These are phyloP conservation scores for Xestia rhomboidea DNA, from an alignment of 2,888 invertebrate genomes.

Conservation along the genomic window DNA sequence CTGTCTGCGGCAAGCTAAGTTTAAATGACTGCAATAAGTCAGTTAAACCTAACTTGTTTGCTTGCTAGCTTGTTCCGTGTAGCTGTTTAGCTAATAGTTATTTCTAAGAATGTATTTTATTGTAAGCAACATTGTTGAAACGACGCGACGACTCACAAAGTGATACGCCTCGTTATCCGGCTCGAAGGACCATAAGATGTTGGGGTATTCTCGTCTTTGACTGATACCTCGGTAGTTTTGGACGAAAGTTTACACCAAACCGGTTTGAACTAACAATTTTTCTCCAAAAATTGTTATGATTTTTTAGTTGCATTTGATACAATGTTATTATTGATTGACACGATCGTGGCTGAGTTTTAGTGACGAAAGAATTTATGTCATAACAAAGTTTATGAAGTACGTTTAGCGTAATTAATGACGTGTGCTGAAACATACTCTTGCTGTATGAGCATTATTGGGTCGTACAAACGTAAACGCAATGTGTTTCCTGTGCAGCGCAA, in stretches of 20 bases:
- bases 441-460: not conserved
- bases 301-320: not conserved
- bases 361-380: not conserved
- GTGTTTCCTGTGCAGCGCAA: constrained; percentile 90
- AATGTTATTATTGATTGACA: not conserved
- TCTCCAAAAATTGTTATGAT: not conserved
- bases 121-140: no score
- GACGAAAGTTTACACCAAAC: not conserved
- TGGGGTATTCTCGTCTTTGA: not conserved
- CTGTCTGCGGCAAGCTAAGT: no score
- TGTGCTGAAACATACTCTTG: not conserved
- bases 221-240: not conserved
- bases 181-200: not conserved
- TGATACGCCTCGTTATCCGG: not conserved
- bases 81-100: no score
- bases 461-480: not conserved
- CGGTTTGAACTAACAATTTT: no score
- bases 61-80: no score
- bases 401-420: not conserved
- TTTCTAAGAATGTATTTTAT: no score
- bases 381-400: not conserved
- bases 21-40: no score
- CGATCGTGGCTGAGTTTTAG: not conserved
- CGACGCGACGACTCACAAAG: not conserved
- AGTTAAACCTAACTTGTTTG: no score